Conservation (phyloP, 2,113 vertebrate species). For the Pongo pygmaeus region DNA sequence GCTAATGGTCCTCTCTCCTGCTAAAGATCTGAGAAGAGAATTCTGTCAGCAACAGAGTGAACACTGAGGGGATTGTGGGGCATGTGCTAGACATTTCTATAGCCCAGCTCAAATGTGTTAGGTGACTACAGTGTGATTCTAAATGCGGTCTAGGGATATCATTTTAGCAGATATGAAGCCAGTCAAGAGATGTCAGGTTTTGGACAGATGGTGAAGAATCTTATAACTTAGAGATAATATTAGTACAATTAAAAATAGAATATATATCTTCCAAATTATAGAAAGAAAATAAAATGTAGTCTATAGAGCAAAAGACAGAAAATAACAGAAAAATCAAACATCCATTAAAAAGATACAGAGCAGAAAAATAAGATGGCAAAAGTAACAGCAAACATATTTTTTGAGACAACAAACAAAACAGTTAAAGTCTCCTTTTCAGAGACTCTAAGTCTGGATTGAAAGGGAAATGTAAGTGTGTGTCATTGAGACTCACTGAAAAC, state of each 20-base stretch:
- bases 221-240: background rate
- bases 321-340: background rate
- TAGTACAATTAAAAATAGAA: background rate
- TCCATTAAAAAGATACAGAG: background rate
- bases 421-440: background rate
- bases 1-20: background rate
- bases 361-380: background rate
- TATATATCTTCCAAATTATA: background rate
- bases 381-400: background rate
- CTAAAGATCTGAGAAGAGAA: background rate
- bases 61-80: background rate
- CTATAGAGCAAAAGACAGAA: background rate
- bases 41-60: background rate
- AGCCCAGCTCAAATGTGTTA: background rate
- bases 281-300: background rate
- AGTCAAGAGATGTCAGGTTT: background rate
- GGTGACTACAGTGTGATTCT: background rate
- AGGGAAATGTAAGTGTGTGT: background rate
- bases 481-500: background rate
- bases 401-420: background rate
- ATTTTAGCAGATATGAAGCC: background rate
- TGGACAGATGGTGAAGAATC: background rate
- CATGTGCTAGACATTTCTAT: background rate
- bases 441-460: background rate
- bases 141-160: rapidly evolving